These are phyloP conservation scores for Scarus forsteni DNA, from an alignment of 2,797 vertebrate genomes.

Conservation along the genomic window DNA sequence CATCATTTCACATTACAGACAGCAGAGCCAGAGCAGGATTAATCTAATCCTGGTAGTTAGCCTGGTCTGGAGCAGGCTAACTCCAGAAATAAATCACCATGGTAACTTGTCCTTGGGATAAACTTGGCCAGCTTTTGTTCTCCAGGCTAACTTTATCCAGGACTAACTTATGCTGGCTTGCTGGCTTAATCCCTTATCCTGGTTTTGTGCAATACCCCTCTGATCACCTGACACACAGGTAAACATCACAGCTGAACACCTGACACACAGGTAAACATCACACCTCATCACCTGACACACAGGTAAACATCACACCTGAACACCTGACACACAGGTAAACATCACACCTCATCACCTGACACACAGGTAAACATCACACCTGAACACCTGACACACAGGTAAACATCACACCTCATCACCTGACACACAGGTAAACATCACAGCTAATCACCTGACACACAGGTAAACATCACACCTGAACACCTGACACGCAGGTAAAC, in stretches of 20 bases:
- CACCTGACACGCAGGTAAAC: not conserved
- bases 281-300: not conserved
- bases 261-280: not conserved
- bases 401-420: not conserved
- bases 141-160: no score
- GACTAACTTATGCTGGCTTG: no score
- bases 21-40: no score
- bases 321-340: not conserved
- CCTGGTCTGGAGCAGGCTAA: no score
- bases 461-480: not conserved
- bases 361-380: not conserved
- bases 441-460: not conserved
- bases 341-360: no score
- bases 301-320: not conserved
- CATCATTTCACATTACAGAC: no score
- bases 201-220: no score
- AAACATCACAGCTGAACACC: not conserved
- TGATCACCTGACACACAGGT: not conserved
- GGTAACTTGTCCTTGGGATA: no score
- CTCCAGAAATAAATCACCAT: no score
- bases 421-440: not conserved
- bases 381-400: not conserved
- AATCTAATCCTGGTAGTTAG: no score
- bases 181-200: no score
- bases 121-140: no score